These are phyloP conservation scores for Phalloptychus januarius DNA, from an alignment of 2,797 vertebrate species.

Conservation along the genomic window DNA sequence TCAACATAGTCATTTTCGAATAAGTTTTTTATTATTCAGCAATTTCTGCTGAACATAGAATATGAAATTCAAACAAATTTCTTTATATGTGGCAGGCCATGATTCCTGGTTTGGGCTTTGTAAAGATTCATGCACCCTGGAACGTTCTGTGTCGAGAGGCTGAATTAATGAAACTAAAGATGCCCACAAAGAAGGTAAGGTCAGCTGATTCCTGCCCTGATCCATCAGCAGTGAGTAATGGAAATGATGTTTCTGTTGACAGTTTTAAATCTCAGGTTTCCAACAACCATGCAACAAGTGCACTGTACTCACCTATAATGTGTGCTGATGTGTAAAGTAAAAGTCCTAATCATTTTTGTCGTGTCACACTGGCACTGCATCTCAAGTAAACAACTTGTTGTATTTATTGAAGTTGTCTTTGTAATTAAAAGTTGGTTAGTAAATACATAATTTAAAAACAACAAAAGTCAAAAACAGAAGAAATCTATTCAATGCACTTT, in stretches of 20 bases:
- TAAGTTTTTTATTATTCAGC: neutral
- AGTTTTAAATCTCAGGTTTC: neutral
- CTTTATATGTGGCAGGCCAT: conserved; percentile 80
- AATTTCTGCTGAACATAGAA: neutral
- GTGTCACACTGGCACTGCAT: neutral
- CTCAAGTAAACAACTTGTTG: neutral
- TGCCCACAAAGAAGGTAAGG: conserved; percentile 94
- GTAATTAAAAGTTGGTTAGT: neutral
- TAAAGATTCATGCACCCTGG: conserved; percentile 96
- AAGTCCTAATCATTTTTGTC: neutral
- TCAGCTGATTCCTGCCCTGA: neutral
- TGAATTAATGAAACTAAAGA: conserved; percentile 96
- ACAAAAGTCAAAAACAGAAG: neutral
- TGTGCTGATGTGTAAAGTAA: neutral
- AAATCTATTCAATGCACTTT: neutral
- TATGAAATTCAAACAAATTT: neutral
- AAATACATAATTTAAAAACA: neutral
- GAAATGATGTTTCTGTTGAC: neutral
- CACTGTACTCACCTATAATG: neutral
- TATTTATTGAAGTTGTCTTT: neutral
- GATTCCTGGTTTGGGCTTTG: conserved; percentile 90
- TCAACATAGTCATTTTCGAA: neutral
- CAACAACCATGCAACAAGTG: neutral
- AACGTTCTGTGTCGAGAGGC: conserved; percentile 93
- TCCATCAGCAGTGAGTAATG: neutral